Evolutionary conservation across 1,140 invertebrate genomes (phyloP).

Genomic region (Akabosia matsudoensis): DNA sequence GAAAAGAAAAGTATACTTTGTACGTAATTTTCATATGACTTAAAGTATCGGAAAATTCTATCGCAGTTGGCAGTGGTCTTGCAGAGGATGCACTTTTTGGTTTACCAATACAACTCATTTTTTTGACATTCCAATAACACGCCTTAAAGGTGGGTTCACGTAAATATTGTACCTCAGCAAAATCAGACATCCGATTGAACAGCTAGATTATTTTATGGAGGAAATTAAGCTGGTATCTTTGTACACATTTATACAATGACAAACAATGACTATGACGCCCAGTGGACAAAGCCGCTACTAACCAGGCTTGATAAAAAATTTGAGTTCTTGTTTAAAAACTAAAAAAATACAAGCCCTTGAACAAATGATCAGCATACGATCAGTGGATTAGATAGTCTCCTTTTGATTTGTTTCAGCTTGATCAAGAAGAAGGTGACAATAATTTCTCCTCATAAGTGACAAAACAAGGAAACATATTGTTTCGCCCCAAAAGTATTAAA

Average conservation of each 20-base stretch:
- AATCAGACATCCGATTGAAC: neutral
- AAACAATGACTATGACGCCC: no score
- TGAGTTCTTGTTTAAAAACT: no score
- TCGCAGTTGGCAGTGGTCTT: neutral
- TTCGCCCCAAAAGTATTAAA: neutral
- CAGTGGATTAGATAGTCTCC: neutral
- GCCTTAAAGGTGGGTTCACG: neutral
- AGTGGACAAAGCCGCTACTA: no score
- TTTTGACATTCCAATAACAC: constrained; percentile 11
- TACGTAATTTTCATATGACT: neutral
- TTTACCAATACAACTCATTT: neutral
- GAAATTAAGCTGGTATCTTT: neutral
- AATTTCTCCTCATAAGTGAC: neutral
- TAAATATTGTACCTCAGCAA: neutral
- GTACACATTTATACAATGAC: neutral
- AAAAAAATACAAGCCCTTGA: neutral
- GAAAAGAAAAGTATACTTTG: neutral
- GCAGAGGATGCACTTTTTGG: neutral
- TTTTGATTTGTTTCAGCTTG: constrained; percentile 11
- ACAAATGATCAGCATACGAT: constrained; percentile 2
- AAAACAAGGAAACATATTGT: neutral
- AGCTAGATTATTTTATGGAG: neutral
- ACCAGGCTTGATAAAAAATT: no score
- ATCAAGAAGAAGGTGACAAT: neutral
- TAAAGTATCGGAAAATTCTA: neutral